Conservation (phyloP, 2,888 invertebrate species). For the Euphydryas editha region DNA sequence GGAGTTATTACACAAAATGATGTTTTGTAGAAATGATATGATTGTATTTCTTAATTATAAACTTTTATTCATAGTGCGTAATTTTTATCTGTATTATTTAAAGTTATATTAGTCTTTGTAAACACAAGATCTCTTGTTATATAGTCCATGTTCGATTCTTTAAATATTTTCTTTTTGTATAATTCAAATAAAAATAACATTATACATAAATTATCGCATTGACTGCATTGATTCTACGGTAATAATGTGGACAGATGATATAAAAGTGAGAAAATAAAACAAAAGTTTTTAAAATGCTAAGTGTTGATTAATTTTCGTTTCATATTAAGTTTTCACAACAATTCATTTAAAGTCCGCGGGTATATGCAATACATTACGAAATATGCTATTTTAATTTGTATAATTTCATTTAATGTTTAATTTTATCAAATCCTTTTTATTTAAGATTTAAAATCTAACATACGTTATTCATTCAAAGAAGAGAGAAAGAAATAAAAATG, state of each 20-base stretch:
- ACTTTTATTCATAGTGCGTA: not conserved
- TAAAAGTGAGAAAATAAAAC: constrained; percentile 44
- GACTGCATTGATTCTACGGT: constrained; percentile 53
- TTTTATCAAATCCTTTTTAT: not conserved
- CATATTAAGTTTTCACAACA: constrained; percentile 38
- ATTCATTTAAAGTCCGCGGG: not conserved
- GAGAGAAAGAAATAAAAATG: too few species aligned
- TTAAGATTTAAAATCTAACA: too few species aligned
- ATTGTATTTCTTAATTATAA: not conserved
- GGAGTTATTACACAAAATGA: constrained; percentile 16
- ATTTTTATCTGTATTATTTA: not conserved
- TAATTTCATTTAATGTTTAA: not conserved
- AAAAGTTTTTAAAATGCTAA: constrained; percentile 17
- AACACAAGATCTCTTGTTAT: too few species aligned
- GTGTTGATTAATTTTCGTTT: constrained; percentile 54
- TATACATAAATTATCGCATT: constrained; percentile 48
- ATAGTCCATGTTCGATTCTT: too few species aligned
- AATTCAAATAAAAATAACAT: not conserved
- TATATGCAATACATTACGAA: not conserved
- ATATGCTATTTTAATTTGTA: not conserved
- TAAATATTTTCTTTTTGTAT: too few species aligned
- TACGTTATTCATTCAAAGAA: too few species aligned
- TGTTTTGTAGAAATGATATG: not conserved
- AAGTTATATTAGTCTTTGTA: too few species aligned
- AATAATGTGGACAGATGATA: constrained; percentile 59